Conservation (phyloP, 2,113 vertebrate genomes). For the Herpailurus yagouaroundi region DNA sequence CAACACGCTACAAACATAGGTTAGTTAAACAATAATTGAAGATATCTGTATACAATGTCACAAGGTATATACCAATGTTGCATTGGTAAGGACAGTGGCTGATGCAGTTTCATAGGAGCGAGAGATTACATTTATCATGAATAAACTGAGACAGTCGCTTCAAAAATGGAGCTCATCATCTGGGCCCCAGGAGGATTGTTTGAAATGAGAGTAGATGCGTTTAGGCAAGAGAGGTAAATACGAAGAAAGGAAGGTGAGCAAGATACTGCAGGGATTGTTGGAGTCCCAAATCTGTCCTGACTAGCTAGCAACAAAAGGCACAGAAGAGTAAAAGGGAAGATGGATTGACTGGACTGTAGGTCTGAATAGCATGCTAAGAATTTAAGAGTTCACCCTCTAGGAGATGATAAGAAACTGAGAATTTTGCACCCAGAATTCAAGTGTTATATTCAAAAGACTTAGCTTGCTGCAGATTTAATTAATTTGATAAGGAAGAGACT, state of each 20-base stretch:
- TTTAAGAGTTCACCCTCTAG: not conserved
- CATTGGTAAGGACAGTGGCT: not conserved
- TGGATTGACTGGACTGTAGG: not conserved
- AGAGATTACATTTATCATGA: not conserved
- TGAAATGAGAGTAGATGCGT: not conserved
- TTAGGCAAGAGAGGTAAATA: not conserved
- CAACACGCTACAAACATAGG: not conserved
- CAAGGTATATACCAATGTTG: not conserved
- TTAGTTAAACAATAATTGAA: not conserved
- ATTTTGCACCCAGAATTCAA: slow-evolving; percentile 26
- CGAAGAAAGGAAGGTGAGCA: not conserved
- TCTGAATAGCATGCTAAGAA: not conserved
- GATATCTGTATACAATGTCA: not conserved
- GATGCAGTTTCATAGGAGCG: not conserved
- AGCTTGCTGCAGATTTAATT: not conserved
- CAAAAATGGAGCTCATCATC: not conserved
- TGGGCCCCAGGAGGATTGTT: not conserved
- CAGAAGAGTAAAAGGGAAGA: not conserved
- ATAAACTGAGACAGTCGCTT: not conserved
- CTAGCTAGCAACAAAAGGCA: not conserved
- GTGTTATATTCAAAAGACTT: slow-evolving; percentile 25
- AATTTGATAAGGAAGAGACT: not conserved
- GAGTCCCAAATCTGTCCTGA: not conserved
- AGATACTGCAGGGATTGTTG: not conserved
- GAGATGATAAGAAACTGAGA: not conserved